Evolutionary conservation across 2,888 invertebrate genomes (phyloP).

Genomic region (Lissonota sp.): DNA sequence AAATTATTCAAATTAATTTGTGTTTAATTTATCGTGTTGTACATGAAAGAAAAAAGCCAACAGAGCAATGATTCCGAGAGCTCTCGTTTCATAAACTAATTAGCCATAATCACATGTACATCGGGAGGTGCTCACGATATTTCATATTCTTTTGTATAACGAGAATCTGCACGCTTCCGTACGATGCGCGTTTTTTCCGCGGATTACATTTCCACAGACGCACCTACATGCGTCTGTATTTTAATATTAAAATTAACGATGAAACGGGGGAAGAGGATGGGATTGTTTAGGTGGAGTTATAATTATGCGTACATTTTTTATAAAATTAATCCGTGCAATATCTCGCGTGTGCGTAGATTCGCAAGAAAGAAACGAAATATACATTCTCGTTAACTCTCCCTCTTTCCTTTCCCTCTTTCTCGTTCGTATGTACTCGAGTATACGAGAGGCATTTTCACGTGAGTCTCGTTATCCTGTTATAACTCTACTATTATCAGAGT

Average conservation of each 20-base stretch:
- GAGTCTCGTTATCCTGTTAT: slow-evolving; percentile 45
- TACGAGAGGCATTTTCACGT: slow-evolving; percentile 9
- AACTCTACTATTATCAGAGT: slow-evolving; percentile 52
- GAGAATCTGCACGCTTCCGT: neutral
- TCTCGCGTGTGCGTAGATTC: neutral
- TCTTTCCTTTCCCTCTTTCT: neutral
- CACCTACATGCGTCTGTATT: neutral
- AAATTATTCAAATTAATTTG: slow-evolving; percentile 69
- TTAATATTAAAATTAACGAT: neutral
- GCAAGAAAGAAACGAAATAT: slow-evolving; percentile 5
- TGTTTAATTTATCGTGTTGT: slow-evolving; percentile 67
- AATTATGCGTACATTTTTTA: slow-evolving; percentile 38
- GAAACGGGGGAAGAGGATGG: neutral
- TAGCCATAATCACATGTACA: slow-evolving; percentile 70
- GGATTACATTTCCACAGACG: neutral
- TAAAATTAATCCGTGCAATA: slow-evolving; percentile 26
- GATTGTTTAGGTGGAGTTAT: slow-evolving; percentile 34
- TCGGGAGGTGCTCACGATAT: neutral
- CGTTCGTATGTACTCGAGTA: slow-evolving; percentile 11
- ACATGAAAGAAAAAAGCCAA: slow-evolving; percentile 52
- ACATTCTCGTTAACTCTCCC: slow-evolving; percentile 26
- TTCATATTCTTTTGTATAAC: neutral
- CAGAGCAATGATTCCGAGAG: slow-evolving; percentile 31
- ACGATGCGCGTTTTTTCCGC: slow-evolving; percentile 1
- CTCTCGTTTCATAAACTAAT: slow-evolving; percentile 71